Conservation (phyloP, 2,797 vertebrate genomes). For the Gymnoscopelus braueri region DNA sequence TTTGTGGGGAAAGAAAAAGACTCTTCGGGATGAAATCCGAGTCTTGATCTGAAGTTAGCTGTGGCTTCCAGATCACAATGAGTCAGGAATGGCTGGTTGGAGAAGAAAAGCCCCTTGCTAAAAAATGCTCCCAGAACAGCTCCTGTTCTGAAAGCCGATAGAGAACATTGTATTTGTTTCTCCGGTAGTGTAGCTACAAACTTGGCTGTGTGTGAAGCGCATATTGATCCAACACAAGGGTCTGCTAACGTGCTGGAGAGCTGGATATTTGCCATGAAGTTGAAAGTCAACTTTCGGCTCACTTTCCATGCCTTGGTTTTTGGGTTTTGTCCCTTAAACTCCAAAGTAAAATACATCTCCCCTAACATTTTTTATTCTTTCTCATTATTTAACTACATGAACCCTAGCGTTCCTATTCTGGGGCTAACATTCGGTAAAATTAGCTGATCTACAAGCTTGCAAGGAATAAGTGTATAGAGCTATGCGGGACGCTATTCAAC, state of each 20-base stretch:
- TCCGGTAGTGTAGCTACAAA: constrained; percentile 56
- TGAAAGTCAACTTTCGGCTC: constrained; percentile 1
- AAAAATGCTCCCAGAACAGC: background rate
- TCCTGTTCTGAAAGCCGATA: constrained; percentile 7
- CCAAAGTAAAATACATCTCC: too few species aligned
- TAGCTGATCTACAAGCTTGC: too few species aligned
- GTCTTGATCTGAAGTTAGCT: constrained; percentile 24
- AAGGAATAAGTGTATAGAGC: too few species aligned
- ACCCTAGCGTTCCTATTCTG: too few species aligned
- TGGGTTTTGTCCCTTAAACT: constrained; percentile 23
- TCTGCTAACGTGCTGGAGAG: constrained; percentile 15
- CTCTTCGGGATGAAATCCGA: constrained; percentile 19
- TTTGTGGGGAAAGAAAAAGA: background rate
- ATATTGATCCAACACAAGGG: background rate
- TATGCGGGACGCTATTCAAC: too few species aligned
- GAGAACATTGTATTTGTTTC: constrained; percentile 24
- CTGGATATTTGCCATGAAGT: constrained; percentile 52
- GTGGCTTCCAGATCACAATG: constrained; percentile 24
- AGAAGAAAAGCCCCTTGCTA: too few species aligned
- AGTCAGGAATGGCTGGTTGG: background rate
- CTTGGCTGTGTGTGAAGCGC: constrained; percentile 11
- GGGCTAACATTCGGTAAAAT: too few species aligned
- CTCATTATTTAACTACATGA: too few species aligned
- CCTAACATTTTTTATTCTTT: too few species aligned
- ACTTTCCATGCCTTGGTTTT: background rate